Base-by-base conservation (phyloP, 2,888 invertebrate species). In the Lasioglossum marginatum region DNA sequence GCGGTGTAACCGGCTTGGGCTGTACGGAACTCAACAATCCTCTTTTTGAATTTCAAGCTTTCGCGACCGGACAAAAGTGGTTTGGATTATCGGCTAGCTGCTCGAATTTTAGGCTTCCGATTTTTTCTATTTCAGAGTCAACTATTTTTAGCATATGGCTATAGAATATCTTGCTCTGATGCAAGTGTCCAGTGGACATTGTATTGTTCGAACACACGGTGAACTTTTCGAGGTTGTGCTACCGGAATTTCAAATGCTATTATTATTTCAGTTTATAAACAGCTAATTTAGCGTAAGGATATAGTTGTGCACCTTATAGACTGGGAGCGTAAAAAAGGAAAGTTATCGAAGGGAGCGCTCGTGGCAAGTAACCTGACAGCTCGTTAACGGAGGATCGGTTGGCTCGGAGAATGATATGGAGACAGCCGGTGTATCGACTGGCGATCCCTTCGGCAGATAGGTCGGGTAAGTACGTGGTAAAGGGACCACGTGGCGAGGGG, bases 351-450 rank as follows among this genome's bases (percentile, higher is more conserved):
- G 63, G 31, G 16, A 16, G 16, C 6, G 63, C 31, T 16, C n/a
- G 31, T 63, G 31, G 16, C 63, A 16, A 63, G 63, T 31, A 31
- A 31, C 16, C 63, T 66, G 37, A 34, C 66, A 34, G 34, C 66
- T 66, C 66, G 66, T 66, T 66, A 34, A 6, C n/a, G 14, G 40
- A 27, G 63, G 52, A 14, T 45, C 31, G 63, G 74, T 78, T 66
- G 71, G 66, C 70, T 79, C 80, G 57, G 68, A 71, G 52, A 73
- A 79, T 79, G 88, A 85, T 80, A 77, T 81, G n/a, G 37, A n/a
- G 37, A 37, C 70, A 66, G 66, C 19, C 76, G 84, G 19, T 81
- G 77, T 81, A 88, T 82, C 79, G 88, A 81, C 48, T 72, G 77
- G 78, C 70, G 71, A 79, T 78, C 78, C 76, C 70, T 68, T 80